Conservation (phyloP, 2,888 invertebrate genomes). For the Aporophyla nigra region DNA sequence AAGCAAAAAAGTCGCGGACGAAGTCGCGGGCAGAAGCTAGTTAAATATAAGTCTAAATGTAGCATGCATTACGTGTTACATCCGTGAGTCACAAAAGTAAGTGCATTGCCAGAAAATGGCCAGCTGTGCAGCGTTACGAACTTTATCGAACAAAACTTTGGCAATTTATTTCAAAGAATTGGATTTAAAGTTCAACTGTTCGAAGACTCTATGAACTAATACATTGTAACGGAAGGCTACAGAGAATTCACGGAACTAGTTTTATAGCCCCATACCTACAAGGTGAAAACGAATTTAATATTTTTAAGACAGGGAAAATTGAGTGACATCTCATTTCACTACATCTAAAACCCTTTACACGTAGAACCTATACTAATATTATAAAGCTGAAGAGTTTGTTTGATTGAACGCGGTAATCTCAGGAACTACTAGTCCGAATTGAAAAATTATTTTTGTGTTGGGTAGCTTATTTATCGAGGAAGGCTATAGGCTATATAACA, state of each 20-base stretch:
- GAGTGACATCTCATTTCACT: fast-evolving
- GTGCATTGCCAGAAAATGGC: constrained; percentile 28
- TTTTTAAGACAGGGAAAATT: not conserved
- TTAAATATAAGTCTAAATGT: not conserved
- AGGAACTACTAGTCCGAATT: no score
- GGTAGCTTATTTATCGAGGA: no score
- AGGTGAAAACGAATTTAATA: no score
- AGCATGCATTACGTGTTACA: not conserved
- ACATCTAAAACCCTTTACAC: no score
- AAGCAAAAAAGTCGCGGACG: no score
- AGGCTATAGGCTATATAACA: no score
- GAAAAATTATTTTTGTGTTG: no score
- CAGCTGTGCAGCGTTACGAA: constrained; percentile 34
- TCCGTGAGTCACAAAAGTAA: constrained; percentile 23
- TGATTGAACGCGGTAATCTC: no score
- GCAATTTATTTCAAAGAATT: constrained; percentile 51
- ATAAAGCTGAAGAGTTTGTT: no score
- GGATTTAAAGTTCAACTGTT: constrained; percentile 37
- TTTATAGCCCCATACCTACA: not conserved
- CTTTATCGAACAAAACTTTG: constrained; percentile 40
- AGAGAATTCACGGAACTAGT: not conserved
- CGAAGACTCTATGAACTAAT: constrained; percentile 18
- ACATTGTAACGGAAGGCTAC: not conserved
- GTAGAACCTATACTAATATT: no score
- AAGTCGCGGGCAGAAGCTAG: no score